phyloP scores from a whole-genome alignment of 2,113 vertebrate genomes.

The Chrysemys picta region DNA sequence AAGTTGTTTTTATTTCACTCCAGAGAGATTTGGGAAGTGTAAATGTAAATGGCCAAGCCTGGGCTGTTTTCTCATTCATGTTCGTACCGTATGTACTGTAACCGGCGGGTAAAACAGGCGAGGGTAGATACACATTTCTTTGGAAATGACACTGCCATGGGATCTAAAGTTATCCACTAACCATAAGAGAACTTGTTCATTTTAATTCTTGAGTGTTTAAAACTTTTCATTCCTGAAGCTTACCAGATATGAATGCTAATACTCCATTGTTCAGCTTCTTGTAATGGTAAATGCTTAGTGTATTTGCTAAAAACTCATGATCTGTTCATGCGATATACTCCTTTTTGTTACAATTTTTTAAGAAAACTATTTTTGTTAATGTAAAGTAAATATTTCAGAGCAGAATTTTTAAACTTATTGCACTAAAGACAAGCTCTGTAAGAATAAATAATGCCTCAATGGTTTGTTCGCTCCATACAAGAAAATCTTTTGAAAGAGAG shows the following conservation, averaged over 20 bases:
- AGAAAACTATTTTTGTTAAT: conserved; percentile 87
- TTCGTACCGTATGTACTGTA: conserved; percentile 60
- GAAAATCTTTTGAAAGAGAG: conserved; percentile 75
- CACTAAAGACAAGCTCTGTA: conserved; percentile 84
- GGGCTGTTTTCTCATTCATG: conserved; percentile 56
- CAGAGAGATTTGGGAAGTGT: conserved; percentile 45
- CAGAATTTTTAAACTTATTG: conserved; percentile 87
- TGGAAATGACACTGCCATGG: conserved; percentile 61
- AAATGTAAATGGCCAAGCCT: conserved; percentile 35
- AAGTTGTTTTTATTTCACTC: conserved; percentile 66
- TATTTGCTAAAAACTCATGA: conserved; percentile 83
- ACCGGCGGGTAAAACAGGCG: conserved; percentile 58
- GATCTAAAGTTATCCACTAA: conserved; percentile 68
- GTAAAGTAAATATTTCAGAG: conserved; percentile 86
- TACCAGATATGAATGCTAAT: conserved; percentile 81
- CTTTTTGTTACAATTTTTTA: conserved; percentile 87
- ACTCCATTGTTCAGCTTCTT: conserved; percentile 78
- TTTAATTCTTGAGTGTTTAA: conserved; percentile 46
- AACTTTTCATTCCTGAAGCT: conserved; percentile 75
- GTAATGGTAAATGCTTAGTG: conserved; percentile 83
- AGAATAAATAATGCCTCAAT: conserved; percentile 77
- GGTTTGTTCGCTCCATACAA: conserved; percentile 78
- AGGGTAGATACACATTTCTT: conserved; percentile 71
- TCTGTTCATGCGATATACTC: conserved; percentile 83
- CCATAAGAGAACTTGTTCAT: conserved; percentile 64